phyloP scores from a whole-genome alignment of 2,888 invertebrate species.

The Cheilosia urbana region DNA sequence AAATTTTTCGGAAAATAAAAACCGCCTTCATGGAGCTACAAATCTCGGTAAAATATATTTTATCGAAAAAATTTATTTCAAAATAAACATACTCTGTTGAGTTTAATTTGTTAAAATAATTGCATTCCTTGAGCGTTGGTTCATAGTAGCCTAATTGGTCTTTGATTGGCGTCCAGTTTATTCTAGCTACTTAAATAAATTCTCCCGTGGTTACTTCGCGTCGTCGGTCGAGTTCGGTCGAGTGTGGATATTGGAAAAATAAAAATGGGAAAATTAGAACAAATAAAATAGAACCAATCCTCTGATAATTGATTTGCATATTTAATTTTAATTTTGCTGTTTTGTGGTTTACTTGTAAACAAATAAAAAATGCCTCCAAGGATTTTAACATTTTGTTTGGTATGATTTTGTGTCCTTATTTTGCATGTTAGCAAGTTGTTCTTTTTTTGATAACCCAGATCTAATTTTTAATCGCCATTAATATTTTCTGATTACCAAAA shows the following conservation, averaged over 20 bases:
- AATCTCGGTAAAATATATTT: slow-evolving; percentile 53
- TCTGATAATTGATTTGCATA: background rate
- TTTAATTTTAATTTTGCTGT: background rate
- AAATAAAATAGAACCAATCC: background rate
- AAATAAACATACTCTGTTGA: background rate
- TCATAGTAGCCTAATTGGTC: slow-evolving; percentile 19
- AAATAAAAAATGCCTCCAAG: slow-evolving; percentile 79
- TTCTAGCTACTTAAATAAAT: slow-evolving; percentile 13
- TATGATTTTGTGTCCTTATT: slow-evolving; percentile 74
- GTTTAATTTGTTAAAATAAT: slow-evolving; percentile 30
- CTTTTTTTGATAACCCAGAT: slow-evolving; percentile 23
- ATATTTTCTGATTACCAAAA: too few species aligned
- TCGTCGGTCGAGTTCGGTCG: background rate
- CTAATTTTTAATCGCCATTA: too few species aligned
- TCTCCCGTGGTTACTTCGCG: background rate
- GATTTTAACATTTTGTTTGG: slow-evolving; percentile 81
- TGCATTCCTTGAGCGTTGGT: slow-evolving; percentile 16
- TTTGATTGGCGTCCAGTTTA: slow-evolving; percentile 31
- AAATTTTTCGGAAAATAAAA: slow-evolving; percentile 41
- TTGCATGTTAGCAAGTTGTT: slow-evolving; percentile 39
- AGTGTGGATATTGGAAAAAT: slow-evolving; percentile 6
- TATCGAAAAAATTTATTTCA: background rate
- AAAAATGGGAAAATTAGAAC: background rate
- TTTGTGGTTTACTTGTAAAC: background rate
- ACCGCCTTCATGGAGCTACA: slow-evolving; percentile 49